phyloP scores from a whole-genome alignment of 2,888 invertebrate species.

The Julus scandinavius region DNA sequence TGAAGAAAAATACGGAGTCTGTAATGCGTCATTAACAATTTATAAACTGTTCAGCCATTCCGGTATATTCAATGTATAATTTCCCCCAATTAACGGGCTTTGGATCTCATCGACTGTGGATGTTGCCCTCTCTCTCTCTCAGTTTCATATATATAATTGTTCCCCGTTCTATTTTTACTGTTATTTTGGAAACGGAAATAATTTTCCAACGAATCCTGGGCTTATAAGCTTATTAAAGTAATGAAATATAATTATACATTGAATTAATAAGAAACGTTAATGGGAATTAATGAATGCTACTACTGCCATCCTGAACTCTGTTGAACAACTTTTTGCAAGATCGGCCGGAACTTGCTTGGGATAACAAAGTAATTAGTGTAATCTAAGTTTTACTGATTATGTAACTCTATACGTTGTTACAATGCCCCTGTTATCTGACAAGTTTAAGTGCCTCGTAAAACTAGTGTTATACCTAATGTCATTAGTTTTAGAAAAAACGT shows the following conservation, averaged over 20 bases:
- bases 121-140: neutral
- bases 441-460: no score
- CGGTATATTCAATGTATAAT: neutral
- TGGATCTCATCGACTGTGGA: neutral
- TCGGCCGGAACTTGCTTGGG: no score
- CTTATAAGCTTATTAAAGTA: neutral
- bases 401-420: no score
- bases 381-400: no score
- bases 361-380: no score
- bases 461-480: no score
- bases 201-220: neutral
- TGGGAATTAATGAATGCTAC: neutral
- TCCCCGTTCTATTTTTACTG: neutral
- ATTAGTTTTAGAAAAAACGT: no score
- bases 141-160: neutral
- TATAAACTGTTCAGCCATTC: neutral
- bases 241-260: neutral
- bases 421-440: no score
- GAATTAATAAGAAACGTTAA: neutral
- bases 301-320: neutral
- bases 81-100: neutral
- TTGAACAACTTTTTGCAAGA: no score
- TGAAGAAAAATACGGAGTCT: neutral
- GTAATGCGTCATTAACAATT: neutral
- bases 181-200: neutral